A percentile compares a stretch with the other conserved stretches of the same genome.
These are phyloP conservation scores for Carollia perspicillata DNA, from an alignment of 2,113 vertebrate genomes.

Conservation along the genomic window DNA sequence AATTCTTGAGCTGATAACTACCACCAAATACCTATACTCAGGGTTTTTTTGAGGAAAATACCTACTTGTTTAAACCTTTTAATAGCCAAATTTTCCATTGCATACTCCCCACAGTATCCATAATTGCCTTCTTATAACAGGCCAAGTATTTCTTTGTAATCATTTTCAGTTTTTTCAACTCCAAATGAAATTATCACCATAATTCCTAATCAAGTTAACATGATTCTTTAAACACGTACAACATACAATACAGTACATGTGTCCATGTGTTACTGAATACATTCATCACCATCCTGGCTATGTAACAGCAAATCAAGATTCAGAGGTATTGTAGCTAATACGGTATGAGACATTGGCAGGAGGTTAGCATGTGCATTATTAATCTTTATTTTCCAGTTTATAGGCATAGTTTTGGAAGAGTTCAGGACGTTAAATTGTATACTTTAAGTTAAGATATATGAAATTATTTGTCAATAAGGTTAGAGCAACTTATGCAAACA, in stretches of 20 bases:
- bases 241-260: not conserved
- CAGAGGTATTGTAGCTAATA: not conserved
- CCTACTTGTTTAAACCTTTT: not conserved
- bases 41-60: not conserved
- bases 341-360: not conserved
- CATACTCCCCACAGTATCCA: not conserved
- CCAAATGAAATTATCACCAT: not conserved
- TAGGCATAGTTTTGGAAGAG: not conserved
- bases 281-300: not conserved
- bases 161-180: not conserved
- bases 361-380: not conserved
- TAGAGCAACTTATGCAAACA: conserved; percentile 15
- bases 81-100: not conserved
- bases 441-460: not conserved
- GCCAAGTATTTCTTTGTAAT: not conserved
- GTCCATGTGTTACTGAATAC: not conserved
- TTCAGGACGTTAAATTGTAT: not conserved
- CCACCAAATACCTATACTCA: not conserved
- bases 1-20: not conserved
- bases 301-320: not conserved
- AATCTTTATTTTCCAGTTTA: conserved; percentile 9
- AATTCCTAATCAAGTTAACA: not conserved
- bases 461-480: not conserved
- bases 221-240: not conserved
- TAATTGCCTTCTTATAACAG: not conserved